Evolutionary conservation across 2,797 vertebrate genomes (phyloP).

Genomic region (Crypturellus tataupa): DNA sequence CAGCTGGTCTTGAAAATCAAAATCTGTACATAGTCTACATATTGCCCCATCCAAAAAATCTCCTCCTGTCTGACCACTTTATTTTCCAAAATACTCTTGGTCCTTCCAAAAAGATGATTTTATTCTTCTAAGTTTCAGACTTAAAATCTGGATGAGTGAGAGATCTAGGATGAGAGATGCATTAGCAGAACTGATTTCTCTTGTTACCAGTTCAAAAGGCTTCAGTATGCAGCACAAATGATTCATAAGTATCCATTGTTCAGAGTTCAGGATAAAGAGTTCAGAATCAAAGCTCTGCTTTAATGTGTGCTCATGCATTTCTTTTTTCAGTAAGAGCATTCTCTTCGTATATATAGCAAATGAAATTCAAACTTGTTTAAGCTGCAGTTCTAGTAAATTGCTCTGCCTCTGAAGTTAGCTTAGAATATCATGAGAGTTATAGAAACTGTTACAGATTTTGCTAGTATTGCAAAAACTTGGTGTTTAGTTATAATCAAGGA

Average conservation of each 20-base stretch:
- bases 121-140: slow-evolving; percentile 74
- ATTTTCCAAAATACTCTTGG: slow-evolving; percentile 62
- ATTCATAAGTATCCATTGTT: slow-evolving; percentile 83
- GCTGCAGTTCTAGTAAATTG: slow-evolving; percentile 77
- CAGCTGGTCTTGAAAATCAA: background rate
- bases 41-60: slow-evolving; percentile 33
- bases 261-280: slow-evolving; percentile 81
- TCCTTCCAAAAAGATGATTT: slow-evolving; percentile 55
- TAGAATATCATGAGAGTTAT: slow-evolving; percentile 73
- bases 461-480: slow-evolving; percentile 70
- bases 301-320: slow-evolving; percentile 77
- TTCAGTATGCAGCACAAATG: slow-evolving; percentile 80
- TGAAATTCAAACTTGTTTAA: slow-evolving; percentile 78
- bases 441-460: slow-evolving; percentile 70
- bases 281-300: slow-evolving; percentile 80
- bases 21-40: background rate
- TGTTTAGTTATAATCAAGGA: slow-evolving; percentile 73
- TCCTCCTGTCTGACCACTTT: slow-evolving; percentile 36
- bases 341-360: slow-evolving; percentile 77
- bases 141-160: slow-evolving; percentile 77
- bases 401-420: slow-evolving; percentile 75
- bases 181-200: slow-evolving; percentile 82
- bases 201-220: slow-evolving; percentile 82
- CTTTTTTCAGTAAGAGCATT: slow-evolving; percentile 77
- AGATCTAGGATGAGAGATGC: slow-evolving; percentile 75